phyloP scores from a whole-genome alignment of 2,797 vertebrate genomes.

The Sitta carolinensis region DNA sequence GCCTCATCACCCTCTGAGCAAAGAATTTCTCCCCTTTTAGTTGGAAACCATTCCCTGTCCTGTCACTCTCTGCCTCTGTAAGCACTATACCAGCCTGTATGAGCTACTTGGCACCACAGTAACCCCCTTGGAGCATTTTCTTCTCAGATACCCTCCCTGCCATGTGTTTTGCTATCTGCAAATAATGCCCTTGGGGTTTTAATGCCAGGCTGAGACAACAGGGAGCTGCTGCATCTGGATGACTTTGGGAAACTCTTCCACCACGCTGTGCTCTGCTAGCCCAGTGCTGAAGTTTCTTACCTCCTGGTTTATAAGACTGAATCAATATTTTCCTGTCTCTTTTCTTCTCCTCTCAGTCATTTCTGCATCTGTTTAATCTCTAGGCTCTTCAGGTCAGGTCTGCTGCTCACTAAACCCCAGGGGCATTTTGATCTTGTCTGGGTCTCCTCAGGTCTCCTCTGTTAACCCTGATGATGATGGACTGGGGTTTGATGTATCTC shows the following conservation, averaged over 20 bases:
- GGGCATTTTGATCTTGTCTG: not conserved
- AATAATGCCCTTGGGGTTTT: not conserved
- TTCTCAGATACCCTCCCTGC: not conserved
- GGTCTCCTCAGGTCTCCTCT: not conserved
- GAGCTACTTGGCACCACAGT: not conserved
- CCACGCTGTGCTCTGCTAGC: not conserved
- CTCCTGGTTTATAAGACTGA: not conserved
- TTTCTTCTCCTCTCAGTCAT: not conserved
- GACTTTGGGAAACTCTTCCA: not conserved
- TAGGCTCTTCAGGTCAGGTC: not conserved
- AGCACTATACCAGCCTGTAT: not conserved
- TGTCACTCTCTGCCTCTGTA: not conserved
- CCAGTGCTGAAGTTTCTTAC: not conserved
- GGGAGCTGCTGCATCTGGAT: not conserved
- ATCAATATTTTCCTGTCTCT: not conserved
- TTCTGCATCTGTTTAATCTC: not conserved
- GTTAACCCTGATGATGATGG: conserved; percentile 11
- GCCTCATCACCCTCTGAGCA: not conserved
- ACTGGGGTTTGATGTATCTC: not conserved
- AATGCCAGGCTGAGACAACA: not conserved
- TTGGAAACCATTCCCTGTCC: not conserved
- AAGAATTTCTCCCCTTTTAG: not conserved
- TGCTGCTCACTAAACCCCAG: not conserved
- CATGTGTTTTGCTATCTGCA: rapidly evolving
- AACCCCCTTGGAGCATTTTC: not conserved